phyloP scores from a whole-genome alignment of 2,888 invertebrate genomes.

The Eupithecia vulgata region DNA sequence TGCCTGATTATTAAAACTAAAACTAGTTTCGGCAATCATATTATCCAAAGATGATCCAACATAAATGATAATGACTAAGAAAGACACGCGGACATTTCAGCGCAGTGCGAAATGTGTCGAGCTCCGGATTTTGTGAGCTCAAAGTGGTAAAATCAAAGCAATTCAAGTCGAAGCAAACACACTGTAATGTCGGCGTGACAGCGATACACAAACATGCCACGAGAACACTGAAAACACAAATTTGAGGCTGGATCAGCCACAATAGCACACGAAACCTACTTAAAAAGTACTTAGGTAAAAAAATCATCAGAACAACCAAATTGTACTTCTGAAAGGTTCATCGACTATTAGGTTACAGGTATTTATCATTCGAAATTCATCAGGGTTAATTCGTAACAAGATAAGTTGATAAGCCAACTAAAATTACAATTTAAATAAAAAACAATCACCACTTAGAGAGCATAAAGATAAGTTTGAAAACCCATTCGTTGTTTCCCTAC shows the following conservation, averaged over 20 bases:
- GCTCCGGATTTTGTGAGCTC: background rate
- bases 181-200: background rate
- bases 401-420: slow-evolving; percentile 4
- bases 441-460: slow-evolving; percentile 63
- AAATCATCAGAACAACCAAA: slow-evolving; percentile 3
- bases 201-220: slow-evolving; percentile 10
- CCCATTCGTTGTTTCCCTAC: slow-evolving; percentile 48
- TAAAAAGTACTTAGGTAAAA: background rate
- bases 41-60: slow-evolving; percentile 37
- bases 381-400: slow-evolving; percentile 3
- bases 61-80: slow-evolving; percentile 2
- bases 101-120: background rate
- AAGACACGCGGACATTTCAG: background rate
- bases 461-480: slow-evolving; percentile 39
- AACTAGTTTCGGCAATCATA: slow-evolving; percentile 31
- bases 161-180: background rate
- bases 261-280: background rate
- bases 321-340: slow-evolving; percentile 8
- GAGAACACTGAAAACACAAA: background rate
- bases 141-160: background rate
- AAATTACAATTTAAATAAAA: slow-evolving; percentile 31
- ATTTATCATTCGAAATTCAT: background rate
- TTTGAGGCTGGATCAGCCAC: background rate
- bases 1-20: slow-evolving; percentile 17
- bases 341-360: too few species aligned